These are phyloP conservation scores for Fistularia tabacaria DNA, from an alignment of 2,797 vertebrate genomes.

Conservation along the genomic window DNA sequence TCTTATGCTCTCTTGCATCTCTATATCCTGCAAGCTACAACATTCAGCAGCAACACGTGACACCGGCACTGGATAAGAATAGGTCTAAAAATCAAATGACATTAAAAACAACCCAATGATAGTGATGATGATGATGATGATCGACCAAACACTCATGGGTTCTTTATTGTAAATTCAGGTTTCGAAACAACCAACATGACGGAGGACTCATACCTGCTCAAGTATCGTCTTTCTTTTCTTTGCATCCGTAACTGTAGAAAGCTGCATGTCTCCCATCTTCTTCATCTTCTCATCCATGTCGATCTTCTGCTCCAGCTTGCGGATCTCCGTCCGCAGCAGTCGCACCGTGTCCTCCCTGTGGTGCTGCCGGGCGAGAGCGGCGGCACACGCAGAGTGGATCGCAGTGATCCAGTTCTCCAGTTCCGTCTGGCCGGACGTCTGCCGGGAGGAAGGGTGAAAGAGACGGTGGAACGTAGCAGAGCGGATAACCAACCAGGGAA, in stretches of 20 bases:
- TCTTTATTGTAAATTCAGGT: too few relatives aligned
- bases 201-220: conserved; percentile 78
- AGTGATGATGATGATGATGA: too few relatives aligned
- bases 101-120: too few relatives aligned
- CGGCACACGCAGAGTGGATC: conserved; percentile 89
- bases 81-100: too few relatives aligned
- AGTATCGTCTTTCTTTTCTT: conserved; percentile 94
- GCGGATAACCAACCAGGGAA: too few relatives aligned
- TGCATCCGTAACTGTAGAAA: conserved; percentile 84
- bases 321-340: conserved; percentile 83
- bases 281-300: conserved; percentile 96
- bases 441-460: conserved; percentile 15
- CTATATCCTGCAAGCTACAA: too few relatives aligned
- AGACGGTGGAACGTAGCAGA: neutral
- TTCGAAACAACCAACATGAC: too few relatives aligned
- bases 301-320: conserved; percentile 90
- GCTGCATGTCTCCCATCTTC: conserved; percentile 95
- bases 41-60: too few relatives aligned
- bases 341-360: conserved; percentile 89
- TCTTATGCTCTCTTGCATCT: too few relatives aligned
- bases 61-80: too few relatives aligned
- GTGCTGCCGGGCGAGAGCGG: conserved; percentile 84
- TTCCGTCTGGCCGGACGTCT: conserved; percentile 92
- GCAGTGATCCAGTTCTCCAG: conserved; percentile 96
- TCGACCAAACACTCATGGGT: too few relatives aligned